Base-by-base conservation (phyloP, 2,888 invertebrate species). In the Lycophotia porphyrea region DNA sequence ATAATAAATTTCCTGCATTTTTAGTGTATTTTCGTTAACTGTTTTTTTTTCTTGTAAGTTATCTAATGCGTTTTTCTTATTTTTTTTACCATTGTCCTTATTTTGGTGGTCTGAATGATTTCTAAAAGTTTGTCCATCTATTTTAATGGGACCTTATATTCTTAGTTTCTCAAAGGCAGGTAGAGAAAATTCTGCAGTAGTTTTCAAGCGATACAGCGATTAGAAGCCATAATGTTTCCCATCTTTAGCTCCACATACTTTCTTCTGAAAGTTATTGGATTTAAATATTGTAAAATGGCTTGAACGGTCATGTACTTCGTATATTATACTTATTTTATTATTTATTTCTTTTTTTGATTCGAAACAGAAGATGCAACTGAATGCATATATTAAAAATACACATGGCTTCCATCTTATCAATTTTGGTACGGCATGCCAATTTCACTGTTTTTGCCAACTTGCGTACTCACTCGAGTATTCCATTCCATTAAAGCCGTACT, bases 251-350 rank as follows among this genome's bases (percentile, higher is more conserved):
- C 7, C 7, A 24, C 31, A 34, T n/a, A 31, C 9, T 47, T 24
- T 65, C 66, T 15, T 21, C 11, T 39, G 39, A 58, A 77, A 58
- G 47, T 47, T 47, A 66, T 47, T 58, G n/a, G 75, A 66, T 76
- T 77, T 67, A 75, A 65, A 75, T 47, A 75, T 65, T 44, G 15
- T 24, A 44, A 44, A 44, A 31, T 44, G n/a, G 9, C 24, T 27
- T 13, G 18, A 52, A 44, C 18, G 18, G 27, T 27, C 24, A 18
- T 1, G 2, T 36, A 36, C 9, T 47, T n/a, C 1, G 15, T 34
- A 21, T 4, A 34, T 58, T 24, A 63, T 24, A 18, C 0, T 55
- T 27, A 18, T 34, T 74, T 49, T 27, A 5, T n/a, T 27, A 27
- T n/a, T n/a, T n/a, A n/a, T n/a, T n/a, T n/a, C n/a, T n/a, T n/a